These are phyloP conservation scores for Macroramphosus scolopax DNA, from an alignment of 2,797 vertebrate genomes.

Conservation along the genomic window DNA sequence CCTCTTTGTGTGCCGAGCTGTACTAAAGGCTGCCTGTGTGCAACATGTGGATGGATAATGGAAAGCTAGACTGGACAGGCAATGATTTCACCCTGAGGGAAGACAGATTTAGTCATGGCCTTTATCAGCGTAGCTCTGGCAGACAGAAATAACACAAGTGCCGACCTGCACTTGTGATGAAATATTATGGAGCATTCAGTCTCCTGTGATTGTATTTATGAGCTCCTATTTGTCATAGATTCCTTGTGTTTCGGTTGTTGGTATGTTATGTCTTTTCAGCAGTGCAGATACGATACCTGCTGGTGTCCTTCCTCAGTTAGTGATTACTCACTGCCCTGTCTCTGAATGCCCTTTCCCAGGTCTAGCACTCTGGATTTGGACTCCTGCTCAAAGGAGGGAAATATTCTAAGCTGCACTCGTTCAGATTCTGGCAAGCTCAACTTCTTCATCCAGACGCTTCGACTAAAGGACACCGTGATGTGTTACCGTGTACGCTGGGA, in stretches of 20 bases:
- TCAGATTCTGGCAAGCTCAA: conserved; percentile 83
- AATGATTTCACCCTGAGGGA: conserved; percentile 50
- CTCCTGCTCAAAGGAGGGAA: conserved; percentile 86
- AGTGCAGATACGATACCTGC: not conserved
- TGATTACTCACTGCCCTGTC: no score
- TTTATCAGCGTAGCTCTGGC: conserved; percentile 29
- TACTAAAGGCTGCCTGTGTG: conserved; percentile 18
- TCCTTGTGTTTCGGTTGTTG: no score
- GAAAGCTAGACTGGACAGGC: conserved; percentile 38
- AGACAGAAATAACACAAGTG: conserved; percentile 19
- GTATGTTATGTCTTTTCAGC: no score
- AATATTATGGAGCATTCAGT: not conserved
- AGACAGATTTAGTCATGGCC: conserved; percentile 36
- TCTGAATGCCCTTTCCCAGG: conserved; percentile 53
- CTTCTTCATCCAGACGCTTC: conserved; percentile 92
- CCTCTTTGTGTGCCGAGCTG: conserved; percentile 30
- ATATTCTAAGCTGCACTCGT: conserved; percentile 82
- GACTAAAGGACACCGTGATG: conserved; percentile 88
- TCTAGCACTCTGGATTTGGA: conserved; percentile 87
- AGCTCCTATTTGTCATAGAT: no score
- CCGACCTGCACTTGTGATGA: no score
- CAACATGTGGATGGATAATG: conserved; percentile 32
- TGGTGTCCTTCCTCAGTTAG: not conserved
- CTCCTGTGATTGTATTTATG: no score
- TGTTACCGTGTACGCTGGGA: conserved; percentile 97